Base-by-base conservation (phyloP, 2,888 invertebrate genomes). In the Stenotaenia linearis region DNA sequence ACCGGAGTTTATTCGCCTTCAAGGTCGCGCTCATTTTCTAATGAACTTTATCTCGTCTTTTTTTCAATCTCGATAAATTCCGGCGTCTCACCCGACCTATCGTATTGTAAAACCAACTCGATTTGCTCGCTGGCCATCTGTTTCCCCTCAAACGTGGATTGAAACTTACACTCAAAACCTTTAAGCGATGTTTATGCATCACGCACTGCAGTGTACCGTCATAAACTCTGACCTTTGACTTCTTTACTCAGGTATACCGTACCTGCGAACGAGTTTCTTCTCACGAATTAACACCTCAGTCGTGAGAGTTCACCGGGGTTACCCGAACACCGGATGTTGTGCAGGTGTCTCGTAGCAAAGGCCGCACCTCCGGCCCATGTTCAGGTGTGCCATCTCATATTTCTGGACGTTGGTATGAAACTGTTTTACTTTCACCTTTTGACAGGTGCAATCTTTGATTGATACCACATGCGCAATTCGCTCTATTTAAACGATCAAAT, bases 301-400 rank as follows among this genome's bases (percentile, higher is more conserved):
- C 69, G 69, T 69, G 69, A 25, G 69, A 69, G 69, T 25, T 25
- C 69, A 69, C 69, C 3, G 28, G 25, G 69, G 69, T 69, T 69
- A 28, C n/a, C 69, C 69, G 69, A 69, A 28, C 69, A 69, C 69
- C 69, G 69, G 69, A 69, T 69, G 69, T 69, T 69, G 69, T 69
- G 69, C 69, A 69, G 69, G 69, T 69, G 69, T 69, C 69, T 69
- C 28, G 69, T 69, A 69, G 69, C 69, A 69, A 69, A 28, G 25
- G 25, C 69, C 28, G 69, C 69, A 69, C 69, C 69, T 69, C 69
- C 25, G 28, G 25, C 69, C 69, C 69, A 25, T n/a, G 10, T 69
- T 69, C 69, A 69, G 69, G 69, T 69, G 69, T 69, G 69, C 69
- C 69, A 69, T 69, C 69, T 69, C 69, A 69, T 25, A 28, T 69